Evolutionary conservation across 2,113 vertebrate genomes (phyloP).

Genomic region (Vicugna pacos): DNA sequence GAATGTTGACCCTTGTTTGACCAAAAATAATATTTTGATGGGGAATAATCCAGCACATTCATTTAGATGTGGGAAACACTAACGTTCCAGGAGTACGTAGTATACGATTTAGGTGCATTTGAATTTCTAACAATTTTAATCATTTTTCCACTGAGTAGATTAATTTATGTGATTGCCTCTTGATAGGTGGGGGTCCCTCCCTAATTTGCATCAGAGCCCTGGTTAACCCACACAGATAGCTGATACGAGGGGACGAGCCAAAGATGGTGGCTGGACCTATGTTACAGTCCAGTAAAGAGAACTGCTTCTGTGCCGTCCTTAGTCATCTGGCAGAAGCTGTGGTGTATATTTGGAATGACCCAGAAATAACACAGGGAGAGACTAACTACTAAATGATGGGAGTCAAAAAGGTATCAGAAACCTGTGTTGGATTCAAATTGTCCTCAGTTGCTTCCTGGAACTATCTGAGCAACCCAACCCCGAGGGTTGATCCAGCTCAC

Average conservation of each 20-base stretch:
- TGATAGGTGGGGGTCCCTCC: background rate
- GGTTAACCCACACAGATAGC: background rate
- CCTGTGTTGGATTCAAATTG: background rate
- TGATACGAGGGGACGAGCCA: background rate
- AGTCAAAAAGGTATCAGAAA: constrained; percentile 25
- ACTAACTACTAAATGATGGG: background rate
- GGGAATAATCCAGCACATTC: background rate
- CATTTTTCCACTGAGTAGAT: background rate
- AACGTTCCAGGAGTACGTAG: background rate
- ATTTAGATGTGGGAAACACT: constrained; percentile 7
- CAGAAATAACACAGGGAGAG: background rate
- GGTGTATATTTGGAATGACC: background rate
- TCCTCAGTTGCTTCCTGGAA: background rate
- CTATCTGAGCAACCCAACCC: background rate
- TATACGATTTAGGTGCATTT: background rate
- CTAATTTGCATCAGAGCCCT: background rate
- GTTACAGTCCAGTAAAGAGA: background rate
- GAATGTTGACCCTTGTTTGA: background rate
- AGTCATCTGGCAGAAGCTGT: background rate
- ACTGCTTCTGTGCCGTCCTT: background rate
- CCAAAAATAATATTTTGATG: constrained; percentile 12
- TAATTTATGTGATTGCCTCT: background rate
- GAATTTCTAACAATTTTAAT: background rate
- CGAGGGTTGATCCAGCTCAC: background rate
- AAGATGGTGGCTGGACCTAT: background rate